Conservation (phyloP, 2,797 vertebrate genomes). For the Percopsis omiscomaycus region DNA sequence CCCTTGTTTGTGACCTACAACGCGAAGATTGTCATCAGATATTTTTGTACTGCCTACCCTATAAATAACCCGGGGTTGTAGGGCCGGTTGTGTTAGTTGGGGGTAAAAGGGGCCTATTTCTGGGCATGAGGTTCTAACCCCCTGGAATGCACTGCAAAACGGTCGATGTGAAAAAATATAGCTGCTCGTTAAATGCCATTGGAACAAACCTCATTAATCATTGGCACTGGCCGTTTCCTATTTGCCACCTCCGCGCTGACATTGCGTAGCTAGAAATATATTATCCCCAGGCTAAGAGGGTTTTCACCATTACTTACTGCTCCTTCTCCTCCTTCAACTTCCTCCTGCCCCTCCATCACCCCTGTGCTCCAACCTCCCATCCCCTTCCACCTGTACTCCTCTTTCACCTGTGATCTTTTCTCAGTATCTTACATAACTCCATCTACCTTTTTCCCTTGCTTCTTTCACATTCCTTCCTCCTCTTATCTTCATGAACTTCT, state of each 20-base stretch:
- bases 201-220: slow-evolving; percentile 64
- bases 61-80: slow-evolving; percentile 25
- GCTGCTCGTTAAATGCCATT: slow-evolving; percentile 55
- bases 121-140: slow-evolving; percentile 13
- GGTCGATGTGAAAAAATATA: slow-evolving; percentile 54
- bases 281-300: slow-evolving; percentile 24
- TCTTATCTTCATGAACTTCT: background rate
- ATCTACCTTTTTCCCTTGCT: background rate
- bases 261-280: slow-evolving; percentile 58
- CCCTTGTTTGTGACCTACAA: slow-evolving; percentile 9
- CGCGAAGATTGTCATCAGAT: slow-evolving; percentile 1
- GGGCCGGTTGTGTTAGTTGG: slow-evolving; percentile 2
- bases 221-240: slow-evolving; percentile 41
- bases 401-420: background rate
- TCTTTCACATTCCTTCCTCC: too few relatives aligned
- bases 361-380: slow-evolving; percentile 7
- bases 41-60: slow-evolving; percentile 3
- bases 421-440: too few relatives aligned
- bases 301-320: slow-evolving; percentile 31
- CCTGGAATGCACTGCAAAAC: slow-evolving; percentile 43
- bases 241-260: slow-evolving; percentile 51
- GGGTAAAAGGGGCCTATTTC: slow-evolving; percentile 9
- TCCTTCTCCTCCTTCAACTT: slow-evolving; percentile 3
- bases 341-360: slow-evolving; percentile 3
- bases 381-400: background rate